These are phyloP conservation scores for Myioborus miniatus DNA, from an alignment of 2,797 vertebrate genomes.

Conservation along the genomic window DNA sequence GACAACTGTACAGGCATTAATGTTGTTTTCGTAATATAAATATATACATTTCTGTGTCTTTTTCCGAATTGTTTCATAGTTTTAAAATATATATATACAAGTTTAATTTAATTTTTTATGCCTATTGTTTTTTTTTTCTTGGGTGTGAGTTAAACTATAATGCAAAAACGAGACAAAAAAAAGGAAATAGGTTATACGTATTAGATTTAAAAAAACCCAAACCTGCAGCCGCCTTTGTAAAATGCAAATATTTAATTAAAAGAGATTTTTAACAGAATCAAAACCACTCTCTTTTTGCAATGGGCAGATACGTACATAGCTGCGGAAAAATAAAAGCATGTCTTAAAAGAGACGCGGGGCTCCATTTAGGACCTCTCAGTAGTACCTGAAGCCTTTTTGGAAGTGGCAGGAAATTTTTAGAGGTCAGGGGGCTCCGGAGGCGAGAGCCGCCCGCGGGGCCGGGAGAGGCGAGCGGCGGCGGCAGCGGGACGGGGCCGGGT, in stretches of 20 bases:
- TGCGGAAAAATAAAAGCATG: neutral
- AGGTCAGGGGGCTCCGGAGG: neutral
- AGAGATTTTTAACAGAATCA: slow-evolving; percentile 76
- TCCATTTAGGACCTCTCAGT: neutral
- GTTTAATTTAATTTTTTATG: slow-evolving; percentile 84
- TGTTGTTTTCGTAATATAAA: slow-evolving; percentile 87
- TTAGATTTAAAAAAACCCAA: slow-evolving; percentile 49
- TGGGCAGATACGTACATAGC: slow-evolving; percentile 27
- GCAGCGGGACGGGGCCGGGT: neutral
- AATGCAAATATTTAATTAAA: slow-evolving; percentile 81
- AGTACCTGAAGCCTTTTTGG: neutral
- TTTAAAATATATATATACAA: slow-evolving; percentile 75
- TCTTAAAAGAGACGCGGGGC: slow-evolving; percentile 13
- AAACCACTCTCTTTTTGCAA: slow-evolving; percentile 66
- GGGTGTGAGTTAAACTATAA: slow-evolving; percentile 65
- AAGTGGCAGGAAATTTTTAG: neutral
- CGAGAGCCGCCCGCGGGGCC: neutral
- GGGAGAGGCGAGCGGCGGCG: neutral
- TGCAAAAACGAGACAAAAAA: slow-evolving; percentile 17
- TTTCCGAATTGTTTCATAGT: slow-evolving; percentile 83
- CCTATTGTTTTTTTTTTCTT: slow-evolving; percentile 72
- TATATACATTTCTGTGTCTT: slow-evolving; percentile 82
- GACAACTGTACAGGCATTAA: slow-evolving; percentile 90
- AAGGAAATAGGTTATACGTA: slow-evolving; percentile 66
- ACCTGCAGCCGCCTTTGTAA: slow-evolving; percentile 74